Evolutionary conservation across 2,888 invertebrate genomes (phyloP).

Genomic region (Synergus umbraculus): DNA sequence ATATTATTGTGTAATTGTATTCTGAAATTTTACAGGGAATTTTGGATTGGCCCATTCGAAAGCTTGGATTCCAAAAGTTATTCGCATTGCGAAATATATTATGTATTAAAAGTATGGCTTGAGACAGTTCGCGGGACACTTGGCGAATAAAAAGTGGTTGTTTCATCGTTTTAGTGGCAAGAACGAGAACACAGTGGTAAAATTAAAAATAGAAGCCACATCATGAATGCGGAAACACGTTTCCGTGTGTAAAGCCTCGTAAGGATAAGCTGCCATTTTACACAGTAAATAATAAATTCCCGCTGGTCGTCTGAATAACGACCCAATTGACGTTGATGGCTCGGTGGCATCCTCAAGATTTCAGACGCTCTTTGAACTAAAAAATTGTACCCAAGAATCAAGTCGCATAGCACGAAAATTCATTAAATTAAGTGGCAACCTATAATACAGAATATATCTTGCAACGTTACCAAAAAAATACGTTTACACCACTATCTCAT

Average conservation of each 20-base stretch:
- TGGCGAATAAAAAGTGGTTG: constrained; percentile 19
- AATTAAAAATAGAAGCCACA: constrained; percentile 53
- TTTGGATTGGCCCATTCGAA: too few species aligned
- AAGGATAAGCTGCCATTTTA: constrained; percentile 54
- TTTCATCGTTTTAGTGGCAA: constrained; percentile 4
- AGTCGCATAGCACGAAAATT: background rate
- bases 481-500: too few species aligned
- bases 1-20: background rate
- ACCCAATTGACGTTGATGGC: constrained; percentile 15
- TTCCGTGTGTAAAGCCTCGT: constrained; percentile 52
- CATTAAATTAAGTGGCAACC: background rate
- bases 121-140: constrained; percentile 17
- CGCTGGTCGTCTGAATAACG: constrained; percentile 44
- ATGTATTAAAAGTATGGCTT: background rate
- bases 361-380: constrained; percentile 6
- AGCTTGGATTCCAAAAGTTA: too few species aligned
- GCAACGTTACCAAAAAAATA: too few species aligned
- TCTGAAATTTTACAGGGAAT: too few species aligned
- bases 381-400: background rate
- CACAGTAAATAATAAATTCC: constrained; percentile 55
- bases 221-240: constrained; percentile 38
- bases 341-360: constrained; percentile 19
- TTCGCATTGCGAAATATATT: background rate
- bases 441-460: background rate
- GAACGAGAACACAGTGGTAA: constrained; percentile 40